A percentile compares a stretch with the other conserved stretches of the same genome.
phyloP scores from a whole-genome alignment of 2,888 invertebrate genomes.

The Nasonovia ribisnigri region DNA sequence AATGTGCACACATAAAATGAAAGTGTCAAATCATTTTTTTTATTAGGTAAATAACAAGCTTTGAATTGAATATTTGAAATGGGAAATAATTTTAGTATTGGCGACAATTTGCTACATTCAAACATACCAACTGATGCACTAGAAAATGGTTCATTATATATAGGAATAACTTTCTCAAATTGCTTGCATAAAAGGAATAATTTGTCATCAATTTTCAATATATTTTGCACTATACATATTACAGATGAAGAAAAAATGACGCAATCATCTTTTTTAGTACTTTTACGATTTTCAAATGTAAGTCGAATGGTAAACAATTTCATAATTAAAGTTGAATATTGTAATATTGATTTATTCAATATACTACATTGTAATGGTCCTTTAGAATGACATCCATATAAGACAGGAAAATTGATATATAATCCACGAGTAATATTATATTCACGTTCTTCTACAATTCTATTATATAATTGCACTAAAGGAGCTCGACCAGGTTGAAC shows the following conservation, averaged over 20 bases:
- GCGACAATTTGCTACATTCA: not conserved
- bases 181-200: not conserved
- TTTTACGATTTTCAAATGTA: not conserved
- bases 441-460: slow-evolving; percentile 11
- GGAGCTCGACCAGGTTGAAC: not conserved
- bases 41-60: not conserved
- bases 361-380: not conserved
- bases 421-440: not conserved
- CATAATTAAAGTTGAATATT: slow-evolving; percentile 24
- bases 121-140: not conserved
- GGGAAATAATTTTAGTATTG: not conserved
- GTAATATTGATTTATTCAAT: not conserved
- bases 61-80: not conserved
- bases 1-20: not conserved
- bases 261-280: not conserved
- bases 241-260: not conserved
- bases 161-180: not conserved
- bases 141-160: not conserved
- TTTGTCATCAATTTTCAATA: not conserved
- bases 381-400: slow-evolving; percentile 11
- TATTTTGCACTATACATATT: not conserved
- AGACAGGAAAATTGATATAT: not conserved
- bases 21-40: not conserved
- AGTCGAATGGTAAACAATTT: not conserved
- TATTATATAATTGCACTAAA: slow-evolving; percentile 16